Percentiles rank a stretch among this genome's conserved stretches.
Evolutionary conservation across 2,888 invertebrate genomes (phyloP).

Genomic region (Agrotis exclamationis): DNA sequence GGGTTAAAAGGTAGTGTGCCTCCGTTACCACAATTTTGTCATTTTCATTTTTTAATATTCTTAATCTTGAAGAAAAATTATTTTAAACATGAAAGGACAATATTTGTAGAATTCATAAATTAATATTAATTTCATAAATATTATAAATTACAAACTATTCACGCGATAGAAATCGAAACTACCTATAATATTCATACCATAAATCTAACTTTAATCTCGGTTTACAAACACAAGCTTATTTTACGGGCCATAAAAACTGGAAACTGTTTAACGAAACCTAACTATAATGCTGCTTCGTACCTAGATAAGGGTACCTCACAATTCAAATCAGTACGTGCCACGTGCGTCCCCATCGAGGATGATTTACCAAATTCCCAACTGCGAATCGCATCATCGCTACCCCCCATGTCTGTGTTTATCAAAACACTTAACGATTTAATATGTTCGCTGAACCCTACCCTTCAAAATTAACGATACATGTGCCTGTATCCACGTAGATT

Average conservation of each 20-base stretch:
- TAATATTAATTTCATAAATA: neutral
- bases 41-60: constrained; percentile 38
- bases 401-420: constrained; percentile 89
- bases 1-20: constrained; percentile 56
- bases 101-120: neutral
- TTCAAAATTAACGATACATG: constrained; percentile 78
- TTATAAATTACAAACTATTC: neutral
- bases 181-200: constrained; percentile 29
- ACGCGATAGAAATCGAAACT: constrained; percentile 17
- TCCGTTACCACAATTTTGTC: constrained; percentile 46
- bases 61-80: neutral
- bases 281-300: constrained; percentile 45
- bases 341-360: constrained; percentile 80
- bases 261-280: constrained; percentile 48
- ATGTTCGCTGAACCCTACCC: constrained; percentile 85
- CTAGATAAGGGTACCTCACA: constrained; percentile 62
- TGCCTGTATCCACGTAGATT: constrained; percentile 78
- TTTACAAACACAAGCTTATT: constrained; percentile 19
- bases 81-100: neutral
- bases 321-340: constrained; percentile 77
- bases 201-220: constrained; percentile 39
- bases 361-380: constrained; percentile 85
- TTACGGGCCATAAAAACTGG: constrained; percentile 36
- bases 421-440: constrained; percentile 91
- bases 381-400: constrained; percentile 84